A percentile compares a stretch with the other conserved stretches of the same genome.
phyloP scores from a whole-genome alignment of 2,113 vertebrate species.

The Paramisgurnus dabryanus region DNA sequence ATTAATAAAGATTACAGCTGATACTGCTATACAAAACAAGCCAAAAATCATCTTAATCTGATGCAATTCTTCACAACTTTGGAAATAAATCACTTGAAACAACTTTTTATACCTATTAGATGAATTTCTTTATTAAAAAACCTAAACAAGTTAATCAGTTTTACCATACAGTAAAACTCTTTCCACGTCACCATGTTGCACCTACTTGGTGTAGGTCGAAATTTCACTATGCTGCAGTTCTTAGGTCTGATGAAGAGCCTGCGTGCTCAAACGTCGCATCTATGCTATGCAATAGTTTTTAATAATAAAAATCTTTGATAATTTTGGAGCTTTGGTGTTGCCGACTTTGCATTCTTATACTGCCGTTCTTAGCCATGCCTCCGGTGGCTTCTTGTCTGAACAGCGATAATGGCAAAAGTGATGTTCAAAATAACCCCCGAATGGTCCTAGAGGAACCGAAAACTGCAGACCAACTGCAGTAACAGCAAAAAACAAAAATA shows the following conservation, averaged over 20 bases:
- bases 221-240: neutral
- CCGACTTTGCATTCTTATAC: no score
- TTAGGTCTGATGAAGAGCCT: neutral
- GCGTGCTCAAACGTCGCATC: no score
- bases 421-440: neutral
- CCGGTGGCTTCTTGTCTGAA: no score
- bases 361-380: no score
- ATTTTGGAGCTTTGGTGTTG: no score
- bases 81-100: neutral
- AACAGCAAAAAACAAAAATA: slow-evolving; percentile 26
- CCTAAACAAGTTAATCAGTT: neutral
- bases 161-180: neutral
- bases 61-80: neutral
- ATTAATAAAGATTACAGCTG: slow-evolving; percentile 4
- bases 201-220: neutral
- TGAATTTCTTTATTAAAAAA: neutral
- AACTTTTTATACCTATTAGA: neutral
- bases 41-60: neutral
- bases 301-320: no score
- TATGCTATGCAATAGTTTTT: no score
- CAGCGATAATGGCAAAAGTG: neutral
- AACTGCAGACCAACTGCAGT: neutral
- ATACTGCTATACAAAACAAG: neutral
- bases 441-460: neutral
- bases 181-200: neutral